Percentiles rank a stretch among this genome's conserved stretches.
phyloP scores from a whole-genome alignment of 2,797 vertebrate species.

The Tenualosa thibaudeaui region DNA sequence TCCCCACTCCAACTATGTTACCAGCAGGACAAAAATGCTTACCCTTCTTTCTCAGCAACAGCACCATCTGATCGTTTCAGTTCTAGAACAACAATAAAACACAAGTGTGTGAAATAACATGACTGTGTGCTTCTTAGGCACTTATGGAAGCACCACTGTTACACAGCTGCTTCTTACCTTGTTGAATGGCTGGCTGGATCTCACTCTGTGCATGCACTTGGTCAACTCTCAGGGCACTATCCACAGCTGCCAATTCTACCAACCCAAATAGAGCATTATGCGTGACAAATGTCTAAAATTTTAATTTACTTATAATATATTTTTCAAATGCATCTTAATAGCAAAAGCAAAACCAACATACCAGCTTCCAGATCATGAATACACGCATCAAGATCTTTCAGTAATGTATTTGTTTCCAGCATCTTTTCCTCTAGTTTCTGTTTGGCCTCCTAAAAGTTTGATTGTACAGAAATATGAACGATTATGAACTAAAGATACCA shows the following conservation, averaged over 20 bases:
- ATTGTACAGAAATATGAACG: conserved; percentile 15
- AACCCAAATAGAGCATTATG: background rate
- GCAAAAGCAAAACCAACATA: conserved; percentile 40
- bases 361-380: conserved; percentile 69
- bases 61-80: conserved; percentile 57
- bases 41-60: conserved; percentile 63
- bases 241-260: conserved; percentile 66
- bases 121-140: background rate
- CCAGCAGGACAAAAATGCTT: conserved; percentile 30
- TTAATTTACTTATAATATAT: too few relatives aligned
- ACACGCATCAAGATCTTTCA: conserved; percentile 68
- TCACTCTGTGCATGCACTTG: conserved; percentile 20
- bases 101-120: background rate
- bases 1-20: background rate
- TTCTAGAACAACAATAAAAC: conserved; percentile 48
- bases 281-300: background rate
- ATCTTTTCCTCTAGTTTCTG: conserved; percentile 62
- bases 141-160: background rate
- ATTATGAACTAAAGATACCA: background rate
- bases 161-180: conserved; percentile 57
- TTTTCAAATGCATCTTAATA: background rate
- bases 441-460: conserved; percentile 64
- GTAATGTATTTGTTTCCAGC: conserved; percentile 62
- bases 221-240: conserved; percentile 54
- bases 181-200: conserved; percentile 53